Conservation (phyloP, 2,797 vertebrate genomes). For the Malacoctenus gilli region DNA sequence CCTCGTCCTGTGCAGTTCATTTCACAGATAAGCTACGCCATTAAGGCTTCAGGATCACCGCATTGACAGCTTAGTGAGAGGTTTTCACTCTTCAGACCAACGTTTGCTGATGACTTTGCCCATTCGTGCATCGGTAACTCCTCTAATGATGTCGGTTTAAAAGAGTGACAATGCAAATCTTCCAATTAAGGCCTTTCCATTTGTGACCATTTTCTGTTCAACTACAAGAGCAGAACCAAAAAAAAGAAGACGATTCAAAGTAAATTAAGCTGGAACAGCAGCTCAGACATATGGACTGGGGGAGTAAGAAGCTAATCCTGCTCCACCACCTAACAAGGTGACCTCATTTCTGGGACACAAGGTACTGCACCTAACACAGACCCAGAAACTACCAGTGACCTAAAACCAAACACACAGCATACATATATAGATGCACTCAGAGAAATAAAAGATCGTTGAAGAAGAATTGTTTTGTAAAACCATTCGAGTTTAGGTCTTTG, state of each 20-base stretch:
- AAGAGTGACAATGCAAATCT: constrained; percentile 13
- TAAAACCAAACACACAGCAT: no score
- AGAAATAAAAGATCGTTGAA: no score
- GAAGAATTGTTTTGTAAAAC: no score
- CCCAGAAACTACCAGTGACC: constrained; percentile 4
- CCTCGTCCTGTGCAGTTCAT: constrained; percentile 27
- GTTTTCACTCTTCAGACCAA: constrained; percentile 33
- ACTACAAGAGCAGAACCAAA: constrained; percentile 27
- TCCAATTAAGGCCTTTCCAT: background rate
- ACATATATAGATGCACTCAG: no score
- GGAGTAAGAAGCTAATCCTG: constrained; percentile 78
- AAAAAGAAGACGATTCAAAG: constrained; percentile 55
- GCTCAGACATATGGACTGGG: constrained; percentile 75
- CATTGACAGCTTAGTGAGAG: constrained; percentile 56
- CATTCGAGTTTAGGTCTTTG: no score
- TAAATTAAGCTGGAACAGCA: constrained; percentile 70
- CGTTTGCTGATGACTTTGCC: constrained; percentile 25
- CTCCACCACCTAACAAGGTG: constrained; percentile 72
- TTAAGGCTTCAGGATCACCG: constrained; percentile 49
- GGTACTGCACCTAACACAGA: constrained; percentile 21
- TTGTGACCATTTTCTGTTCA: constrained; percentile 15
- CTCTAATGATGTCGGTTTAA: constrained; percentile 1
- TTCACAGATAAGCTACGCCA: constrained; percentile 51
- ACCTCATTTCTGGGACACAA: constrained; percentile 74
- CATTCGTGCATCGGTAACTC: constrained; percentile 19